Conservation (phyloP, 2,888 invertebrate genomes). For the Xiphydria camelus region DNA sequence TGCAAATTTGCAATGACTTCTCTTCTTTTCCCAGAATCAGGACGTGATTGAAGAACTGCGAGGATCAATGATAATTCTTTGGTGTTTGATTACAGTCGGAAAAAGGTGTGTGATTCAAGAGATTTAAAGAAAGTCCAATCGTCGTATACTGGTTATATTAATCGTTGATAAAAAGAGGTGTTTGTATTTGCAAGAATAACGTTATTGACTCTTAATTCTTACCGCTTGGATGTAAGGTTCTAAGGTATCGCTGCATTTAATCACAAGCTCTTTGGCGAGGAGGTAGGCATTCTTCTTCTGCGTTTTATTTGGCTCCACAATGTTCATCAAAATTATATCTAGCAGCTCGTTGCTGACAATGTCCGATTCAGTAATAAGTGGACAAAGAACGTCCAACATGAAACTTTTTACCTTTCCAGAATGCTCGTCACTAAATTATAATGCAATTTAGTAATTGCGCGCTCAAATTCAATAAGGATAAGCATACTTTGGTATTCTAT, state of each 20-base stretch:
- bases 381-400: slow-evolving; percentile 94
- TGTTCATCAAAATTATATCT: slow-evolving; percentile 90
- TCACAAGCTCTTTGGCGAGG: slow-evolving; percentile 88
- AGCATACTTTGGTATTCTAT: too few species aligned
- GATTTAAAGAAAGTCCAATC: too few species aligned
- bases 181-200: neutral
- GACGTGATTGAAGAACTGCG: slow-evolving; percentile 93
- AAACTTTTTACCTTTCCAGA: slow-evolving; percentile 95
- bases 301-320: slow-evolving; percentile 91
- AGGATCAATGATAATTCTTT: slow-evolving; percentile 32
- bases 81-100: too few species aligned
- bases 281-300: slow-evolving; percentile 87
- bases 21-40: slow-evolving; percentile 91
- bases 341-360: slow-evolving; percentile 91
- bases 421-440: slow-evolving; percentile 79
- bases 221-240: slow-evolving; percentile 95
- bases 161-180: too few species aligned
- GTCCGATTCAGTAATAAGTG: slow-evolving; percentile 93
- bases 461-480: neutral
- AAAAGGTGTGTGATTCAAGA: too few species aligned
- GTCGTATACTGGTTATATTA: too few species aligned
- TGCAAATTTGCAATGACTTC: slow-evolving; percentile 74
- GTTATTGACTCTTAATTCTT: slow-evolving; percentile 50
- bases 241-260: slow-evolving; percentile 88
- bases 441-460: neutral